Evolutionary conservation across 2,113 vertebrate genomes (phyloP).

Genomic region (Fulica atra): DNA sequence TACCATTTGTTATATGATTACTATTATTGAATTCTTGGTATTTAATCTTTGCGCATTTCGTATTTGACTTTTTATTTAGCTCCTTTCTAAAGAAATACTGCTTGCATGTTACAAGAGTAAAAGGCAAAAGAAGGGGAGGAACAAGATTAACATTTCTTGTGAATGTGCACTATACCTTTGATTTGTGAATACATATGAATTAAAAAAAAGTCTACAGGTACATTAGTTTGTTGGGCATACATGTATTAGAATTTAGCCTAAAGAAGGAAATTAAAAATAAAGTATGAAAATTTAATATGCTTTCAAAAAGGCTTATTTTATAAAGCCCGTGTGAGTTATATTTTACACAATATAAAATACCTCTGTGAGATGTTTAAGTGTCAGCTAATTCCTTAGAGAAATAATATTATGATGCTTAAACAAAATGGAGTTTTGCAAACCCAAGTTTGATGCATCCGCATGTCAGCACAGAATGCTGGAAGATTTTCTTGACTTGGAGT

Average conservation of each 20-base stretch:
- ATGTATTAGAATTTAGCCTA: not conserved
- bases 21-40: not conserved
- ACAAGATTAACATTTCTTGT: not conserved
- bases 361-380: not conserved
- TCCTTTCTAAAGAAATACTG: constrained; percentile 19
- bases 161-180: not conserved
- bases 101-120: not conserved
- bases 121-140: not conserved
- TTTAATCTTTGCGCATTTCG: not conserved
- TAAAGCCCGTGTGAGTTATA: not conserved
- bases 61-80: constrained; percentile 3
- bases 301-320: not conserved
- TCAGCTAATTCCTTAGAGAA: not conserved
- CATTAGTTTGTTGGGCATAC: not conserved
- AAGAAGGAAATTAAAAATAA: constrained; percentile 21
- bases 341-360: not conserved
- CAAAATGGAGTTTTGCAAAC: not conserved
- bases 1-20: constrained; percentile 30
- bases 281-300: not conserved
- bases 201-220: not conserved
- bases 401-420: not conserved
- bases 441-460: not conserved
- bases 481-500: not conserved
- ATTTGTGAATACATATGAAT: constrained; percentile 9
- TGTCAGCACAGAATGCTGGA: not conserved